Evolutionary conservation across 1,140 invertebrate species (phyloP).

Genomic region (Drosophila athabasca): DNA sequence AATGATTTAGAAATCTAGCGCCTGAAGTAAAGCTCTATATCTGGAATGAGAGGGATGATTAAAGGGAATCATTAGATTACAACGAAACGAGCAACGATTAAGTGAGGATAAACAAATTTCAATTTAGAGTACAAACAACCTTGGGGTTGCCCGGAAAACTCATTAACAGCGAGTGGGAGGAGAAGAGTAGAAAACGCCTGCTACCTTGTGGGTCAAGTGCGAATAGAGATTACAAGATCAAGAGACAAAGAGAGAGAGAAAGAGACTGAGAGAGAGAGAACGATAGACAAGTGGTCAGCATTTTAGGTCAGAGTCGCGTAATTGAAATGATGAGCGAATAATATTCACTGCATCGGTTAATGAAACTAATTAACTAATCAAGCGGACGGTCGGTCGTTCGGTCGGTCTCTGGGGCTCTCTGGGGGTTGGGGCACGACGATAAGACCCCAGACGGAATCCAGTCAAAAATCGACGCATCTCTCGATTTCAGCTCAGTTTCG

Average conservation of each 20-base stretch:
- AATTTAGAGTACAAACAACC: slow-evolving; percentile 55
- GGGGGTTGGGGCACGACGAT: slow-evolving; percentile 39
- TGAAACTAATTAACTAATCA: slow-evolving; percentile 78
- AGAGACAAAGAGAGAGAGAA: slow-evolving; percentile 1
- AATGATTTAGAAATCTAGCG: slow-evolving; percentile 62
- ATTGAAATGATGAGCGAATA: slow-evolving; percentile 53
- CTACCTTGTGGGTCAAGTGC: slow-evolving; percentile 75
- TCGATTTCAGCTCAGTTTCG: slow-evolving; percentile 69
- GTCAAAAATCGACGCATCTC: slow-evolving; percentile 75
- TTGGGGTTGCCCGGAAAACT: slow-evolving; percentile 44
- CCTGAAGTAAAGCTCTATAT: slow-evolving; percentile 31
- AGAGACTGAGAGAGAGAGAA: slow-evolving; percentile 12
- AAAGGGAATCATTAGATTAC: slow-evolving; percentile 53
- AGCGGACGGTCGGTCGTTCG: slow-evolving; percentile 14
- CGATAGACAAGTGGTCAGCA: slow-evolving; percentile 50
- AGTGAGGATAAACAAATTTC: slow-evolving; percentile 67
- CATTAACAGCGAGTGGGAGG: slow-evolving; percentile 22
- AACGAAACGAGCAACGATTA: slow-evolving; percentile 38
- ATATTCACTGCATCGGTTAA: slow-evolving; percentile 67
- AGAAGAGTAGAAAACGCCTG: slow-evolving; percentile 3
- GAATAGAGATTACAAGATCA: slow-evolving; percentile 20
- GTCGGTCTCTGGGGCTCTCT: not conserved
- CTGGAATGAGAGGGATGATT: slow-evolving; percentile 55
- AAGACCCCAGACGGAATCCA: slow-evolving; percentile 46
- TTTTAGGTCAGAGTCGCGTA: slow-evolving; percentile 65